Evolutionary conservation across 2,113 vertebrate species (phyloP).

Genomic region (Bolborhynchus lineola): DNA sequence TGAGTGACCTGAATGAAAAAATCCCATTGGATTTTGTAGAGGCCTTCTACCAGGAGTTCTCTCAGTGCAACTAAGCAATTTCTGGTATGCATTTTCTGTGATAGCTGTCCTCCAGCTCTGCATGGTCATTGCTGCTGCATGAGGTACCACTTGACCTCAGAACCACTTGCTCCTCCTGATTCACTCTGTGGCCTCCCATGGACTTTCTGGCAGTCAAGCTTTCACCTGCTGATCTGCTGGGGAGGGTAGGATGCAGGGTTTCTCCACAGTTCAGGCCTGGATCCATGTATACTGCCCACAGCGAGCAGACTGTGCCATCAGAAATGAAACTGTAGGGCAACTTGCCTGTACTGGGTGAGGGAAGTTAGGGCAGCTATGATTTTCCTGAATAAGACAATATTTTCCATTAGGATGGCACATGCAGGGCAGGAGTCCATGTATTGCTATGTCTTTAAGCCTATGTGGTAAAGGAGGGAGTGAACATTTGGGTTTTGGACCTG

Average conservation of each 20-base stretch:
- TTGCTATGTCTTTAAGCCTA: not conserved
- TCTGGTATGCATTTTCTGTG: not conserved
- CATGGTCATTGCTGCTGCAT: not conserved
- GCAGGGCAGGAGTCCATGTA: not conserved
- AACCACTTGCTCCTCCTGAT: not conserved
- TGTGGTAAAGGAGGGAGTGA: not conserved
- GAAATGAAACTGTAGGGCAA: not conserved
- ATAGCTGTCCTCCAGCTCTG: not conserved
- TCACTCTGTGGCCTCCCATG: not conserved
- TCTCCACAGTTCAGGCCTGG: not conserved
- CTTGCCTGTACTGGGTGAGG: not conserved
- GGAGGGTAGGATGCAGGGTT: not conserved
- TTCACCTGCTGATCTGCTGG: not conserved
- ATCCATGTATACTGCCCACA: not conserved
- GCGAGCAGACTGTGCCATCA: rapidly evolving
- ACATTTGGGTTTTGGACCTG: not conserved
- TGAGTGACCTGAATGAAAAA: not conserved
- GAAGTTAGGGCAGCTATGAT: not conserved
- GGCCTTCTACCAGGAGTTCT: not conserved
- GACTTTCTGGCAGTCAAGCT: not conserved
- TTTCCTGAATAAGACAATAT: not conserved
- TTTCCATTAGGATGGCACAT: not conserved
- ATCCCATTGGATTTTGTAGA: not conserved
- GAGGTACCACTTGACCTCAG: not conserved
- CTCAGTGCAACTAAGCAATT: not conserved